phyloP scores from a whole-genome alignment of 2,797 vertebrate species.

The Fundulus diaphanus region DNA sequence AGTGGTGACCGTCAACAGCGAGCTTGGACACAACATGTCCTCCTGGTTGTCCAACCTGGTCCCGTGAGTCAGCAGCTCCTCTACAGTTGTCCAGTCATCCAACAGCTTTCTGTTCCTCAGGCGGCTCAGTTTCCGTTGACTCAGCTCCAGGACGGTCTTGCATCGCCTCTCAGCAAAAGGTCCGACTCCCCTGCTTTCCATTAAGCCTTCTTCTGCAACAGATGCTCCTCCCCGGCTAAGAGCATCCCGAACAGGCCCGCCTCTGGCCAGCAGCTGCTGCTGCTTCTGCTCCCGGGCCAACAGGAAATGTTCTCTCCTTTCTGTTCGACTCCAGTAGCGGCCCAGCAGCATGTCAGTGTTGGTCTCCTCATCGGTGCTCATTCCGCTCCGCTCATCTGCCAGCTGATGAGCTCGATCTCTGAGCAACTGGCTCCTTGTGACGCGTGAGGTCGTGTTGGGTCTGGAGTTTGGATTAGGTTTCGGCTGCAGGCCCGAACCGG shows the following conservation, averaged over 20 bases:
- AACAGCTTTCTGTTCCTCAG: constrained; percentile 82
- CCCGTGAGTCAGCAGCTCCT: constrained; percentile 84
- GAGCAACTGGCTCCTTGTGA: constrained; percentile 78
- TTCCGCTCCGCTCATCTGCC: constrained; percentile 77
- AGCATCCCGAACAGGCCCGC: constrained; percentile 30
- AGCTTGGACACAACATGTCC: constrained; percentile 74
- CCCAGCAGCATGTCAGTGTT: constrained; percentile 74
- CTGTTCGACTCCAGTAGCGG: constrained; percentile 82
- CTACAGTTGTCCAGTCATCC: constrained; percentile 84
- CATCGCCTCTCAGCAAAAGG: constrained; percentile 66
- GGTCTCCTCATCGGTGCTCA: constrained; percentile 83
- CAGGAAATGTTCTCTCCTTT: constrained; percentile 81
- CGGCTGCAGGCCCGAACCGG: constrained; percentile 35
- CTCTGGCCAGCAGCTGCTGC: constrained; percentile 71
- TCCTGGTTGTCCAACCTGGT: constrained; percentile 73
- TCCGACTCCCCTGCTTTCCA: constrained; percentile 47
- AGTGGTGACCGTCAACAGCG: constrained; percentile 83
- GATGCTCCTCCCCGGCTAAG: constrained; percentile 40
- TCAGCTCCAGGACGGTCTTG: constrained; percentile 78
- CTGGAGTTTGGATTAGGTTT: constrained; percentile 51
- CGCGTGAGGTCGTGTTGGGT: constrained; percentile 54
- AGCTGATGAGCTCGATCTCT: constrained; percentile 78
- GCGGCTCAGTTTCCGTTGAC: constrained; percentile 82
- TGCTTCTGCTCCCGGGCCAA: constrained; percentile 77
- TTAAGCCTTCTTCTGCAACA: constrained; percentile 34